Evolutionary conservation across 2,113 vertebrate species (phyloP), one percentile per base, ranked within the genome.

Genomic region (Piprites chloris): DNA sequence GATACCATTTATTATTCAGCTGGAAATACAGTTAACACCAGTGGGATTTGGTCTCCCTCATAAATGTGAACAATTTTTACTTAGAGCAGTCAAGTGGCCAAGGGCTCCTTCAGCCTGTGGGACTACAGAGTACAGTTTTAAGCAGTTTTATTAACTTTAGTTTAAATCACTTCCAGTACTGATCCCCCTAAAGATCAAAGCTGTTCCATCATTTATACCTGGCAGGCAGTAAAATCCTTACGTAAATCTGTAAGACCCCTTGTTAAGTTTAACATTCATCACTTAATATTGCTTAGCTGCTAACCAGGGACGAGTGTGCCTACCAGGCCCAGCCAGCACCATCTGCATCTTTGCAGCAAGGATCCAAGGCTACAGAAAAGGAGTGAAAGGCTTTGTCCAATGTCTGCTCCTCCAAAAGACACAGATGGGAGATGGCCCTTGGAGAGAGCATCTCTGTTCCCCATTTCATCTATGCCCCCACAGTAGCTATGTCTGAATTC

Each of bases 251-350:
- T 85, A 95, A 96, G 93, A 92, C 86, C 90, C 88, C 93, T 92
- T 97, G 92, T 96, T 97, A 96, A 96, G 69, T 93, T 96, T 96
- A 97, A 97, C 96, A 97, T 96, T 97, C 93, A 95, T 96, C 95
- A 97, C 94, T 96, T 97, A 97, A 85, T 93, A 95, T 49, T 89
- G 88, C 77, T 95, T 90, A 96, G 95, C 85, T 93, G 88, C 76
- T 92, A 93, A 33, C 39, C 83, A 81, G 82, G 82, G 83, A 66
- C 75, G 47, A 92, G 73, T 14, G 56, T 37, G 76, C 53, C 65
- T 92, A 61, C 79, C 93, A 84, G 83, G 68, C 52, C 93, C 42
- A 59, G 56, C 28, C 8, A 3, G 66, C 53, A 65, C 76, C 65
- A 81, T 65, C 88, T 81, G 79, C 72, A 50, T 50, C 94, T 62